Conservation (phyloP, 2,113 vertebrate species). For the Oryctolagus cuniculus region DNA sequence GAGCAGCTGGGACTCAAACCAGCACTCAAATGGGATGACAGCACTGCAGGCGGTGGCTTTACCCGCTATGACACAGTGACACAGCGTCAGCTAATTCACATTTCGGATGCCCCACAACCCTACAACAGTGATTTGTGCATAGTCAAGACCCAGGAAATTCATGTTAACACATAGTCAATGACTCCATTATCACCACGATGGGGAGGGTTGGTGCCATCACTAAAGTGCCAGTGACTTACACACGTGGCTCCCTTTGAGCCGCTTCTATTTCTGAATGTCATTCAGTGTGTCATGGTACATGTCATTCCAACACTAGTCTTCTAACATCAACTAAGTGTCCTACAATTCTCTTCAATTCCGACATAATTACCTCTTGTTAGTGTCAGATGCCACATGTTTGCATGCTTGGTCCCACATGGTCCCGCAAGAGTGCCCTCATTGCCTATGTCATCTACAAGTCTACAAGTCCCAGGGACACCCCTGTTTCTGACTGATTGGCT, state of each 20-base stretch:
- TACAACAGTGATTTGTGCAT: not conserved
- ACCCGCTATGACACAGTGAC: too few relatives aligned
- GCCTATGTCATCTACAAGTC: not conserved
- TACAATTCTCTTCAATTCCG: not conserved
- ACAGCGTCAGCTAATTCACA: not conserved
- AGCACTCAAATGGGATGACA: too few relatives aligned
- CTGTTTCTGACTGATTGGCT: not conserved
- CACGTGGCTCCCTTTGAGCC: not conserved
- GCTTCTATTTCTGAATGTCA: constrained; percentile 5
- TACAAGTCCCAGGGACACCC: not conserved
- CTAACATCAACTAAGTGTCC: not conserved
- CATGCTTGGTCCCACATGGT: too few relatives aligned
- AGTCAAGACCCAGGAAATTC: not conserved
- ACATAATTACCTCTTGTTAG: not conserved
- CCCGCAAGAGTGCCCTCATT: not conserved
- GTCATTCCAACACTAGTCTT: not conserved
- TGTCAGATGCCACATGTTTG: not conserved
- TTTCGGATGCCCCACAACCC: not conserved
- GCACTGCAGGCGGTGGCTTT: too few relatives aligned
- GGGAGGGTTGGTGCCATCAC: not conserved
- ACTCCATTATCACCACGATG: not conserved
- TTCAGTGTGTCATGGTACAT: not conserved
- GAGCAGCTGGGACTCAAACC: too few relatives aligned
- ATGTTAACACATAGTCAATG: not conserved
- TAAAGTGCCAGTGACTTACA: not conserved